Conservation (phyloP, 2,888 invertebrate genomes). For the Pherbina coryleti region DNA sequence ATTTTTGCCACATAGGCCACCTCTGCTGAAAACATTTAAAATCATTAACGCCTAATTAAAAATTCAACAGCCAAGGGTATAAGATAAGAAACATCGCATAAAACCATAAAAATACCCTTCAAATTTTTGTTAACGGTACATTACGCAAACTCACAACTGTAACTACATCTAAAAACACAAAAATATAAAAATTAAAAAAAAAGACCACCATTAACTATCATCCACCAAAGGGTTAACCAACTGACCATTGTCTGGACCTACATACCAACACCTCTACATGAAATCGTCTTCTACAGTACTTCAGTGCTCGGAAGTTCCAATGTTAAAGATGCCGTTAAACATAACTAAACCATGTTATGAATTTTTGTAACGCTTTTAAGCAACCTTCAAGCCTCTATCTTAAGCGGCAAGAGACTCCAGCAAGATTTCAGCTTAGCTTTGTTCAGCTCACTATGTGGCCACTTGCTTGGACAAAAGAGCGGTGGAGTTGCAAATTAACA, state of each 20-base stretch:
- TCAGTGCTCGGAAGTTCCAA: constrained; percentile 1
- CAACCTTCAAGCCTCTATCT: constrained; percentile 6
- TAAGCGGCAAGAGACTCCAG: not conserved
- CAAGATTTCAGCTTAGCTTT: not conserved
- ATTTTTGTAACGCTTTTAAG: not conserved
- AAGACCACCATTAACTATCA: not conserved
- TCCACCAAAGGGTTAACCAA: not conserved
- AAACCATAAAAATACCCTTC: not conserved
- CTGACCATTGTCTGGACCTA: too few relatives aligned
- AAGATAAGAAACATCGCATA: too few relatives aligned
- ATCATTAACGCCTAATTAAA: too few relatives aligned
- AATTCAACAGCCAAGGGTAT: too few relatives aligned
- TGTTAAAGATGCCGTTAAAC: constrained; percentile 15
- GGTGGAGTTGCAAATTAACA: constrained; percentile 28
- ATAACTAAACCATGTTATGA: constrained; percentile 8
- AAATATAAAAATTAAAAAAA: too few relatives aligned
- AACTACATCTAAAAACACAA: not conserved
- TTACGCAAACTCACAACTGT: constrained; percentile 18
- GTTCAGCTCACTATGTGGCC: not conserved
- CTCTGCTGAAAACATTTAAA: too few relatives aligned
- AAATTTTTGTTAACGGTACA: constrained; percentile 23
- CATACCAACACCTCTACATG: not conserved
- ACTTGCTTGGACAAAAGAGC: not conserved
- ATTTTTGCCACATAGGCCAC: too few relatives aligned
- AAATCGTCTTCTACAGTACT: not conserved